Percentiles rank a stretch among this genome's conserved stretches.
phyloP scores from a whole-genome alignment of 2,113 vertebrate genomes.

The Thinocorus orbignyianus region DNA sequence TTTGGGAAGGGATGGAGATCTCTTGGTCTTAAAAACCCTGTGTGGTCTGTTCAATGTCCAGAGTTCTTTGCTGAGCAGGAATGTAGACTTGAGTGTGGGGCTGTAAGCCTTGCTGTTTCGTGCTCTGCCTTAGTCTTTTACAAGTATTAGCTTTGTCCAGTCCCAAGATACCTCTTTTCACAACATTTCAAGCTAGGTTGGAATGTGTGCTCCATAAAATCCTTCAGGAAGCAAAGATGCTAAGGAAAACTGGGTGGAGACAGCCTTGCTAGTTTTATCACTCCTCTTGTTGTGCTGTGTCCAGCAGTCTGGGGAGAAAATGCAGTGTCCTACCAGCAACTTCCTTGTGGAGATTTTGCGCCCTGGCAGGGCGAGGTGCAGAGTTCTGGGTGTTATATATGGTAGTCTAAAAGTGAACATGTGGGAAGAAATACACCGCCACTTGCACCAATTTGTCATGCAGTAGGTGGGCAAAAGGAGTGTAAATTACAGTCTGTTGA shows the following conservation, averaged over 20 bases:
- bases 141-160: not conserved
- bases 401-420: conserved; percentile 6
- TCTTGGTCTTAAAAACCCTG: not conserved
- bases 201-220: not conserved
- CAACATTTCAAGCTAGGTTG: not conserved
- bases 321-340: not conserved
- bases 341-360: not conserved
- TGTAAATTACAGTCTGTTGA: conserved; percentile 36
- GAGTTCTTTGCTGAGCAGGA: not conserved
- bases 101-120: not conserved
- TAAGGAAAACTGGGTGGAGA: not conserved
- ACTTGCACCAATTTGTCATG: conserved; percentile 43
- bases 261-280: not conserved
- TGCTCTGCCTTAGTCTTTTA: not conserved
- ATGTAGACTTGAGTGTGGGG: not conserved
- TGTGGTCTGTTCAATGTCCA: not conserved
- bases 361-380: not conserved
- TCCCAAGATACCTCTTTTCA: not conserved
- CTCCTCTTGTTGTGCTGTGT: not conserved
- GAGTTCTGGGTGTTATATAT: not conserved
- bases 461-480: conserved; percentile 22
- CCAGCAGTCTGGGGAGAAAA: not conserved
- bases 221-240: not conserved
- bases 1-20: not conserved
- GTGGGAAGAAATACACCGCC: conserved; percentile 27